Evolutionary conservation across 1,140 invertebrate genomes (phyloP).

Genomic region (Drosophila ficusphila): DNA sequence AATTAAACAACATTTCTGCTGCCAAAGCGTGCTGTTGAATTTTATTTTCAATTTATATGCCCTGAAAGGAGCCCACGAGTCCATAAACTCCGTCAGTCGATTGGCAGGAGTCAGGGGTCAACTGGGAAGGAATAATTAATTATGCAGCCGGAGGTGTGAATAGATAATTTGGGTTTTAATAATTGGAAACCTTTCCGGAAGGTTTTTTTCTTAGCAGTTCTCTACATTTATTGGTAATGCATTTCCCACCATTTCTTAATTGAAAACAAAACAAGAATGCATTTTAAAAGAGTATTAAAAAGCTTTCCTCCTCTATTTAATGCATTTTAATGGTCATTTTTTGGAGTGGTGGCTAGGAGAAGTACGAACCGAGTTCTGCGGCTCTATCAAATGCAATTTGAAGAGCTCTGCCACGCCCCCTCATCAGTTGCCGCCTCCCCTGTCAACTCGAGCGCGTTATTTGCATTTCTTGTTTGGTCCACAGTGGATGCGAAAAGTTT

Average conservation of each 20-base stretch:
- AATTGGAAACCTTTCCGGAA: no score
- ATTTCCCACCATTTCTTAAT: no score
- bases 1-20: slow-evolving; percentile 70
- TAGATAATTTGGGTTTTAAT: not conserved
- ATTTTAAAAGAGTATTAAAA: not conserved
- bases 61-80: slow-evolving; percentile 12
- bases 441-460: slow-evolving; percentile 58
- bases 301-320: not conserved
- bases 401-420: slow-evolving; percentile 17
- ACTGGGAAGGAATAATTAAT: slow-evolving; percentile 9
- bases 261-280: no score
- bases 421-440: slow-evolving; percentile 4
- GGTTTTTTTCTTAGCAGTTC: no score
- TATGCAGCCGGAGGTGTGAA: not conserved
- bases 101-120: not conserved
- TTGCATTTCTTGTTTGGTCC: slow-evolving; percentile 64
- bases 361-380: slow-evolving; percentile 5
- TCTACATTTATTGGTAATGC: no score
- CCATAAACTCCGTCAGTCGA: slow-evolving; percentile 24
- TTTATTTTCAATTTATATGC: slow-evolving; percentile 44
- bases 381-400: slow-evolving; percentile 65
- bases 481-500: slow-evolving; percentile 51
- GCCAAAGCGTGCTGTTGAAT: slow-evolving; percentile 48
- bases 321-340: slow-evolving; percentile 47
- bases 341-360: not conserved